Percentiles rank a stretch among this genome's conserved stretches.
Evolutionary conservation across 2,888 invertebrate species (phyloP).

Genomic region (Aelia acuminata): DNA sequence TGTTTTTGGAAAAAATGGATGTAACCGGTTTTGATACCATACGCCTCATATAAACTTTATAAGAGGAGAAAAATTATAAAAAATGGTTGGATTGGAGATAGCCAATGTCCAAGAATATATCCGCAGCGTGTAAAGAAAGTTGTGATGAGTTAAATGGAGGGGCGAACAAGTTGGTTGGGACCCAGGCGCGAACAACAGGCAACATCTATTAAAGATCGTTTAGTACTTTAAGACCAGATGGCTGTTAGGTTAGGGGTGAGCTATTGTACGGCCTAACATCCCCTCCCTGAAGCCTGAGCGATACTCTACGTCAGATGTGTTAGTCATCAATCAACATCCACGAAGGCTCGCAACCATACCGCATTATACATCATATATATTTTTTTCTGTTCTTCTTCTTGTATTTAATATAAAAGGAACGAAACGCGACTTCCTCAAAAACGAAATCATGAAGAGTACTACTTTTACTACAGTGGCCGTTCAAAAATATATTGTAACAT

Average conservation of each 20-base stretch:
- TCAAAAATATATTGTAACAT: too few species aligned
- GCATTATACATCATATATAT: background rate
- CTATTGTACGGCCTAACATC: background rate
- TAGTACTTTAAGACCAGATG: background rate
- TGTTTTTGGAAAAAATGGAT: too few species aligned
- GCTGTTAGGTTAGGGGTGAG: background rate
- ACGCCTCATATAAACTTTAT: too few species aligned
- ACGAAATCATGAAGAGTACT: too few species aligned
- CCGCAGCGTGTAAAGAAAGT: background rate
- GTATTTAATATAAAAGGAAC: background rate
- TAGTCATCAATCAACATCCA: background rate
- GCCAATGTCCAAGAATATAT: background rate
- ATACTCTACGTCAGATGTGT: background rate
- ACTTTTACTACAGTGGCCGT: too few species aligned
- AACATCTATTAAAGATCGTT: slow-evolving; percentile 17
- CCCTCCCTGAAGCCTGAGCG: background rate
- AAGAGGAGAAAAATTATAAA: too few species aligned
- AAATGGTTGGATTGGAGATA: too few species aligned
- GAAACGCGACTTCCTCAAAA: background rate
- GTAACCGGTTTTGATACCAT: too few species aligned
- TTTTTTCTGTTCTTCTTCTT: too few species aligned
- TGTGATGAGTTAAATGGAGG: background rate
- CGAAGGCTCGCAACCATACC: background rate
- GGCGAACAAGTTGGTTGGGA: background rate
- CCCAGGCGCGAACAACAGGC: background rate